Base-by-base conservation (phyloP, 2,113 vertebrate genomes). In the Clarias macrocephalus region DNA sequence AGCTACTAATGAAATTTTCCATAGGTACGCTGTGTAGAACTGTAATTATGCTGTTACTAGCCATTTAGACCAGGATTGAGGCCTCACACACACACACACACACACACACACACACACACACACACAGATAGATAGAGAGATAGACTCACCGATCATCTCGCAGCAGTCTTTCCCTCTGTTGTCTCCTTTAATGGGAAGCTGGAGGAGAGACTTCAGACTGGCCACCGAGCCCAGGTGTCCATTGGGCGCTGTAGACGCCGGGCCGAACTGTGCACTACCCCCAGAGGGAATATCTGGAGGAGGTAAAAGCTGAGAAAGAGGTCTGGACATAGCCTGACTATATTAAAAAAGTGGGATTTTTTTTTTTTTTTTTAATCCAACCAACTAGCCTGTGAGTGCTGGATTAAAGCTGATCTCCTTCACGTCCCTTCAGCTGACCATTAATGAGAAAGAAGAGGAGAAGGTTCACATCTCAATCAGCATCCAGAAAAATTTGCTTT, bases 141-240 rank as follows among this genome's bases (percentile, higher is more conserved):
- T 59, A 68, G 65, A 80, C 62, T 93, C 92, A 96, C 95, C 95
- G 93, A 95, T 95, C 92, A 95, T 95, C 88, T 95, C 94, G 90
- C 95, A 94, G 77, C 94, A 95, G 92, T 96, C 94, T 92, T 96
- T 96, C 75, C 63, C 92, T 89, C 94, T 92, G 91, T 93, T 94
- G 92, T 96, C 95, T 88, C 90, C 94, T 91, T 96, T 96, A 91
- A 96, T 94, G 48, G 95, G 95, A 89, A 95, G 92, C 89, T 96
- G 95, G 3, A 96, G 95, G 56, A 96, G 94, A 2, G 95, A 92
- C 90, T 96, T 96, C 72, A 96, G 92, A 90, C 93, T 96, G 90
- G 94, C 94, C 95, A 96, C 95, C 85, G 95, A 94, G 90, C 93
- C 95, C 90, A 94, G 90, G 90, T 95, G 95, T 60, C 94, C 91